Percentiles rank a stretch among this genome's conserved stretches.
These are phyloP conservation scores for Cherax quadricarinatus DNA, from an alignment of 1,140 invertebrate species.

Conservation along the genomic window DNA sequence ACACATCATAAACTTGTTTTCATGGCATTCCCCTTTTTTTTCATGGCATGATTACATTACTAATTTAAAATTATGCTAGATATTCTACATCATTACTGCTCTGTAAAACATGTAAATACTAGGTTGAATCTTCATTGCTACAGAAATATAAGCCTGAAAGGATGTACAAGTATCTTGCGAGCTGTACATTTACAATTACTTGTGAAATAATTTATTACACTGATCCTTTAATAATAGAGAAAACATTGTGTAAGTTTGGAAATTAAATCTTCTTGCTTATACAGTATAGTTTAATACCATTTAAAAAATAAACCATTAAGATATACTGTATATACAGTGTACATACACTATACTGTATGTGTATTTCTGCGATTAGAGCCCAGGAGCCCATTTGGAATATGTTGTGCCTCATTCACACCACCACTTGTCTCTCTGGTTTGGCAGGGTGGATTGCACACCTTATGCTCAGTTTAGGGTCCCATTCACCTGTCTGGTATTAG, in stretches of 20 bases:
- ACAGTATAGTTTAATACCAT: background rate
- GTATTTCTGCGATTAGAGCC: too few relatives aligned
- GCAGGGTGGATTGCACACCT: too few relatives aligned
- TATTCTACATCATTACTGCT: background rate
- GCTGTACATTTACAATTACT: conserved; percentile 23
- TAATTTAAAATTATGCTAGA: background rate
- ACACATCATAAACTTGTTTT: background rate
- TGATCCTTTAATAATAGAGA: conserved; percentile 8
- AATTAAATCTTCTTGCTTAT: background rate
- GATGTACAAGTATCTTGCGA: conserved; percentile 3
- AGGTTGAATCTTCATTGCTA: conserved; percentile 46
- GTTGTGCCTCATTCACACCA: too few relatives aligned
- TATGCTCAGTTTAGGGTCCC: too few relatives aligned
- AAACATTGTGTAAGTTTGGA: background rate
- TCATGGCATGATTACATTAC: background rate
- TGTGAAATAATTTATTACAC: conserved; percentile 4
- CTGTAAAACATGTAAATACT: background rate
- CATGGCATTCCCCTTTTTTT: background rate
- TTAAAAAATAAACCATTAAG: too few relatives aligned
- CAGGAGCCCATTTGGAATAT: too few relatives aligned
- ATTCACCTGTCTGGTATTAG: too few relatives aligned
- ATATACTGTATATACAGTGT: too few relatives aligned
- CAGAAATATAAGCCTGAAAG: conserved; percentile 12
- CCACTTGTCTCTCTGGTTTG: too few relatives aligned
- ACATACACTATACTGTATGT: too few relatives aligned